Evolutionary conservation across 30 jellyfish, hydroid and myxozoan genomes (phyloP).

Genomic region (Mastigias papua): DNA sequence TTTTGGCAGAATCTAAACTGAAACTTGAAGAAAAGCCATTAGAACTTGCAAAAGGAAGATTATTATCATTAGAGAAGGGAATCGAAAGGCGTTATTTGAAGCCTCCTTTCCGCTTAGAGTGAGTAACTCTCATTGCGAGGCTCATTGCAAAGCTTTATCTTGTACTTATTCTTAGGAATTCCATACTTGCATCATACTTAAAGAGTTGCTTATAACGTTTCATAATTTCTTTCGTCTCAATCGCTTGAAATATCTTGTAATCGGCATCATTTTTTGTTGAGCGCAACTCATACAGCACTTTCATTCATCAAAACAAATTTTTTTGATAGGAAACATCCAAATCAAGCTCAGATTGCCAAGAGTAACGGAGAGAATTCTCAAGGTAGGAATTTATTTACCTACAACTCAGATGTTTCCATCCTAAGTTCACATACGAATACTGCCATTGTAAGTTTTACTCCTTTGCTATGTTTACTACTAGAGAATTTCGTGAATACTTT

Average conservation of each 20-base stretch:
- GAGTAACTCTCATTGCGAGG: neutral
- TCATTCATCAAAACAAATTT: neutral
- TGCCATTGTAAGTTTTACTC: too few relatives aligned
- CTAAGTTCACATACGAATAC: too few relatives aligned
- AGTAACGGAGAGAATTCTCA: constrained; percentile 67
- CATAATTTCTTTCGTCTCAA: too few relatives aligned
- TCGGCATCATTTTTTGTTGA: neutral
- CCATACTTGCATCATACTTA: too few relatives aligned
- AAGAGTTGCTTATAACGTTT: too few relatives aligned
- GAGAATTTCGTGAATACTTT: too few relatives aligned
- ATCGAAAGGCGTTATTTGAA: constrained; percentile 92
- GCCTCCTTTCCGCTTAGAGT: constrained; percentile 96
- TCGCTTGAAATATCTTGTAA: neutral
- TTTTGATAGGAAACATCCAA: constrained; percentile 64
- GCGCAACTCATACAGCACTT: neutral
- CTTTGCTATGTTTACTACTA: too few relatives aligned
- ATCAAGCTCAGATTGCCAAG: constrained; percentile 69
- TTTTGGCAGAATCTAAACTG: constrained; percentile 41
- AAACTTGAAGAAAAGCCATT: constrained; percentile 78
- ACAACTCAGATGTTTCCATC: too few relatives aligned
- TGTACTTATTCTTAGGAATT: too few relatives aligned
- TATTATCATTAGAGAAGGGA: constrained; percentile 86
- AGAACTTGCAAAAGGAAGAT: constrained; percentile 78
- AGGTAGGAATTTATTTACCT: too few relatives aligned
- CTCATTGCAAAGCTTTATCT: too few relatives aligned